Evolutionary conservation across 2,113 vertebrate genomes (phyloP).

Genomic region (Taxidea taxus): DNA sequence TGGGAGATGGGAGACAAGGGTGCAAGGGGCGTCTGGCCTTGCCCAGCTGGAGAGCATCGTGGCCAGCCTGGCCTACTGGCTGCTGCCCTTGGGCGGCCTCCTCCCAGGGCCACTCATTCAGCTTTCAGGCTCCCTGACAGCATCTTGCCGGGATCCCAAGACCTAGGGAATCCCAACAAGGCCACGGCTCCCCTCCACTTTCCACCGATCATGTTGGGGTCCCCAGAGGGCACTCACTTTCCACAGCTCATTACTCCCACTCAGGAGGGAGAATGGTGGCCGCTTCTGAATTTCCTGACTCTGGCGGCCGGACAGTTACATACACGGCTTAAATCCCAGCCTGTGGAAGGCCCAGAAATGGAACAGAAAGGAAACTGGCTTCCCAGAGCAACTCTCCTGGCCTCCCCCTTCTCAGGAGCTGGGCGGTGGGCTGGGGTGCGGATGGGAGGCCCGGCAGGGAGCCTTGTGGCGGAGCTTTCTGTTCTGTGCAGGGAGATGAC

Average conservation of each 20-base stretch:
- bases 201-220: neutral
- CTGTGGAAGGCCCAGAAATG: neutral
- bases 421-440: no score
- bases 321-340: neutral
- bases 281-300: neutral
- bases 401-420: neutral
- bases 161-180: neutral
- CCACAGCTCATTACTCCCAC: neutral
- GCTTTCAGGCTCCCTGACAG: neutral
- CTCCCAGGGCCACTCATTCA: fast-evolving
- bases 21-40: neutral
- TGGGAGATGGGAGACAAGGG: neutral
- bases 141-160: neutral
- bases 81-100: fast-evolving
- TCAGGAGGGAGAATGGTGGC: fast-evolving
- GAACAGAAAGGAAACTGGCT: neutral
- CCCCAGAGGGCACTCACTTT: neutral
- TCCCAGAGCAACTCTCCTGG: neutral
- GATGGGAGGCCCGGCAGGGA: neutral
- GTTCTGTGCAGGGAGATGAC: neutral
- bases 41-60: neutral
- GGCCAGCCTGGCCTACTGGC: fast-evolving
- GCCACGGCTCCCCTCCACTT: neutral
- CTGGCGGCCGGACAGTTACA: neutral
- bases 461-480: neutral